These are phyloP conservation scores for Myotis vivesi DNA, from an alignment of 2,797 vertebrate genomes.

Conservation along the genomic window DNA sequence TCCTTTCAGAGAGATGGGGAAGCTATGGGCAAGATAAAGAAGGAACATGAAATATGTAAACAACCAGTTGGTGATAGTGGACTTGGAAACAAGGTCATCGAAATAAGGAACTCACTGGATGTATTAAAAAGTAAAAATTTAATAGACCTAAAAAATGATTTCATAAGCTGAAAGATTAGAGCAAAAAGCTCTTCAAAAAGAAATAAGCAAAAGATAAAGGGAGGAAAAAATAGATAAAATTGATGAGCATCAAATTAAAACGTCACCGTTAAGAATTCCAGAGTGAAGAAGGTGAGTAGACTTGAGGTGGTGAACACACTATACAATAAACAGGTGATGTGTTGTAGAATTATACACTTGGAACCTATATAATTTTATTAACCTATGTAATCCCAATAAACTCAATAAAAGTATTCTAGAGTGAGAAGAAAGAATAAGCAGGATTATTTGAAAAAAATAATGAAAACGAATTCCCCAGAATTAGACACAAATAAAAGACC, in stretches of 20 bases:
- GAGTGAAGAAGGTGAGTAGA: not conserved
- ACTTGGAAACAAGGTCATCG: not conserved
- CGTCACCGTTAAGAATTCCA: not conserved
- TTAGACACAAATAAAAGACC: constrained; percentile 15
- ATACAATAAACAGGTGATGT: not conserved
- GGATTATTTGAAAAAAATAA: constrained; percentile 1
- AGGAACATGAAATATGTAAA: not conserved
- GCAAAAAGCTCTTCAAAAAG: not conserved
- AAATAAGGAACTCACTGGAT: not conserved
- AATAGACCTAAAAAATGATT: constrained; percentile 29
- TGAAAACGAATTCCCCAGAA: not conserved
- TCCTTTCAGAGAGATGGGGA: not conserved
- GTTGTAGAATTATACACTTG: not conserved
- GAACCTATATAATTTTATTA: not conserved
- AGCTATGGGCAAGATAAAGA: not conserved
- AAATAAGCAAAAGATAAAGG: constrained; percentile 1
- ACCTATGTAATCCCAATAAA: not conserved
- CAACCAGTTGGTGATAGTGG: not conserved
- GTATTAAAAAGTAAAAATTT: not conserved
- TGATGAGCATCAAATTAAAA: not conserved
- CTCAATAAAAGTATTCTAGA: not conserved
- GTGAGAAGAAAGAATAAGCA: not conserved
- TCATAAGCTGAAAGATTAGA: not conserved
- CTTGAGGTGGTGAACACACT: not conserved
- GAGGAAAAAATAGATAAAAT: not conserved